Evolutionary conservation across 92 coral and sea anemone genomes (phyloP).

Genomic region (Anthopleura xanthogrammica): DNA sequence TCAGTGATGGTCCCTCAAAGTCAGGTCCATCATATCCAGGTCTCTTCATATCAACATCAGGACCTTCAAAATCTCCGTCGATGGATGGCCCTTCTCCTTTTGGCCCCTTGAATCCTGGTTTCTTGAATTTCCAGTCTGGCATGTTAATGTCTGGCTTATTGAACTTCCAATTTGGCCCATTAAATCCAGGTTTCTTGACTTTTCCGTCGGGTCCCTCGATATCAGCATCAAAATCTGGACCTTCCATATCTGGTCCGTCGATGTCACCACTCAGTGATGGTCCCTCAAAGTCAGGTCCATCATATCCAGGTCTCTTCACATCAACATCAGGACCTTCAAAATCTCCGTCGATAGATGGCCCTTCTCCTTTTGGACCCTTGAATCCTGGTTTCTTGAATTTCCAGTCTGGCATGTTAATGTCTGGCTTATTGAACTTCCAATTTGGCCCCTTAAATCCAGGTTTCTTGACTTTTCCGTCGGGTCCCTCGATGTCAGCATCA

Average conservation of each 20-base stretch:
- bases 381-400: conserved; percentile 14
- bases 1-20: not conserved
- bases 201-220: conserved; percentile 1
- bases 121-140: conserved; percentile 17
- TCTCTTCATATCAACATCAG: no score
- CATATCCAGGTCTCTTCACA: no score
- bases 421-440: not conserved
- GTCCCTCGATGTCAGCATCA: conserved; percentile 23
- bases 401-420: conserved; percentile 13
- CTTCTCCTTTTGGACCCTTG: conserved; percentile 31
- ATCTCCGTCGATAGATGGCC: conserved; percentile 5
- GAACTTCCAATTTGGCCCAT: conserved; percentile 16
- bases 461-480: not conserved
- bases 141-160: not conserved
- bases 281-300: not conserved
- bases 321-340: no score
- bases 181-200: not conserved
- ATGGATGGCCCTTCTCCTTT: conserved; percentile 34
- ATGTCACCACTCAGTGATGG: not conserved
- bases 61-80: no score
- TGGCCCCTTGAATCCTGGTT: conserved; percentile 25
- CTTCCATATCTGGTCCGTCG: no score
- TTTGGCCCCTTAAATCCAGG: conserved; percentile 17
- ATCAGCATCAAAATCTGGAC: conserved; percentile 29
- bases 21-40: no score